phyloP scores from a whole-genome alignment of 2,113 vertebrate species.

The Elachura formosa region DNA sequence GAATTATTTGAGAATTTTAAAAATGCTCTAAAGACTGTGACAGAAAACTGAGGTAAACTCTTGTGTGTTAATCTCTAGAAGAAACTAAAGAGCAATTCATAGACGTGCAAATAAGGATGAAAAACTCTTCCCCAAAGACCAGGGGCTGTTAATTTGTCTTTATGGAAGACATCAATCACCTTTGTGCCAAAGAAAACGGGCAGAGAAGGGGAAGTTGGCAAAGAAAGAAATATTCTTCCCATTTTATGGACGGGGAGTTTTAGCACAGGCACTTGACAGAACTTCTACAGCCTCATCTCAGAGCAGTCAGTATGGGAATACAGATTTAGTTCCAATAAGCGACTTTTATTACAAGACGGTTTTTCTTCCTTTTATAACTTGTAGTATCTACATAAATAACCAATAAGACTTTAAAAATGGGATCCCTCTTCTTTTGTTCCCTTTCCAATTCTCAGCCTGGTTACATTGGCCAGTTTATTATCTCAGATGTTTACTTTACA shows the following conservation, averaged over 20 bases:
- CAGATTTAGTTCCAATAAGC: slow-evolving; percentile 12
- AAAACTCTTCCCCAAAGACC: background rate
- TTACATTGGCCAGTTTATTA: slow-evolving; percentile 37
- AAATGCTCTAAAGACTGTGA: background rate
- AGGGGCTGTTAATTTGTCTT: accelerated
- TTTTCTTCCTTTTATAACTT: background rate
- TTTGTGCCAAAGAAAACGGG: background rate
- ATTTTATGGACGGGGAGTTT: background rate
- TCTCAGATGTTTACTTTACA: slow-evolving; percentile 49
- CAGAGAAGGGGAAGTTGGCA: background rate
- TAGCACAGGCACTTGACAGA: background rate
- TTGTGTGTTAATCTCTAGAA: background rate
- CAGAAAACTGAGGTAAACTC: background rate
- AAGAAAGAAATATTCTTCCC: background rate
- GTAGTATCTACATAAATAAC: background rate
- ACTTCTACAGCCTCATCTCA: background rate
- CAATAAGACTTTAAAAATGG: background rate
- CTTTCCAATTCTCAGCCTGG: background rate
- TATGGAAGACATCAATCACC: accelerated
- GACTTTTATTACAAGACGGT: background rate
- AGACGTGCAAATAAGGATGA: background rate
- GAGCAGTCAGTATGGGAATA: background rate
- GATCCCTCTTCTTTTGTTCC: background rate
- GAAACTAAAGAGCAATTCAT: background rate
- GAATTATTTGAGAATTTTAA: background rate